Conservation (phyloP, 2,113 vertebrate species). For the Scolopax mira region DNA sequence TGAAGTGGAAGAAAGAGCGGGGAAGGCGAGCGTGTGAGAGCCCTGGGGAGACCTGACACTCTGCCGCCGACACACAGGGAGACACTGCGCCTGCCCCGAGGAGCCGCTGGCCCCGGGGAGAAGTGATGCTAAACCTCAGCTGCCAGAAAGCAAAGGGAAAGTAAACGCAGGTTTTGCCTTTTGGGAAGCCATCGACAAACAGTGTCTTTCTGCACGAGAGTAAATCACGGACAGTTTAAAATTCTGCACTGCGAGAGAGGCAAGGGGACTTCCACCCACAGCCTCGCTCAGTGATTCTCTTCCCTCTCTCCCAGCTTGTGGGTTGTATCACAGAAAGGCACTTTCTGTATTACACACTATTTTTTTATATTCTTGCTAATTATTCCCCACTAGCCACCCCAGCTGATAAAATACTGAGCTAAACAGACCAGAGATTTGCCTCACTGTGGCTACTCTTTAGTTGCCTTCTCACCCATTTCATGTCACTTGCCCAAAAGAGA, state of each 20-base stretch:
- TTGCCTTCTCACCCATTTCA: background rate
- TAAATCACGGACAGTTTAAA: background rate
- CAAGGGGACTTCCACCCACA: background rate
- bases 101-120: background rate
- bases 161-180: background rate
- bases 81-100: background rate
- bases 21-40: background rate
- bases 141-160: background rate
- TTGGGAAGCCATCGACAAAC: background rate
- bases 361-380: background rate
- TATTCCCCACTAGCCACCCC: background rate
- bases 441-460: background rate
- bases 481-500: background rate
- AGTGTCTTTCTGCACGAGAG: background rate
- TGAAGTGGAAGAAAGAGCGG: background rate
- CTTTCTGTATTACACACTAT: background rate
- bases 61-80: background rate
- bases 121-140: background rate
- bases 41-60: background rate
- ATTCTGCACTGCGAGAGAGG: background rate
- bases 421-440: background rate
- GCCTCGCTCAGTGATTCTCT: background rate
- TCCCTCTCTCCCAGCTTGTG: background rate
- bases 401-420: background rate
- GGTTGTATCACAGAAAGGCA: background rate